Conservation (phyloP, 1,140 invertebrate species). For the Philaenus spumarius region DNA sequence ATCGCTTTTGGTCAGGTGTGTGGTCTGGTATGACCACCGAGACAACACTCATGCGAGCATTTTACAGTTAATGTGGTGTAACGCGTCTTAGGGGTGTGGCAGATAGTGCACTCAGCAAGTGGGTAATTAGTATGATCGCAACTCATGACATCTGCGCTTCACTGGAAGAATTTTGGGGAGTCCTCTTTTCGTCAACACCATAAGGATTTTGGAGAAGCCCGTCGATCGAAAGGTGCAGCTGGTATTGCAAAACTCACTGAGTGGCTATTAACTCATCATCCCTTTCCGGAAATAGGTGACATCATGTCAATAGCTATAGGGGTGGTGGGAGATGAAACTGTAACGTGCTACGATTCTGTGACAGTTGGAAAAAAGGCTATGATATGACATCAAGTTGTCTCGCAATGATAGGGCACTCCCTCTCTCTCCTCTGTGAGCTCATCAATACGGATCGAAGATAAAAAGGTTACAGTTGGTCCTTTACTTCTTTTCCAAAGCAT, state of each 20-base stretch:
- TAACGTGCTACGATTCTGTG: not conserved
- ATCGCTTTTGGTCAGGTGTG: no score
- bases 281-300: not conserved
- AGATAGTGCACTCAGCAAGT: no score
- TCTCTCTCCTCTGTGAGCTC: not conserved
- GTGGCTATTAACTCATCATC: not conserved
- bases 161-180: slow-evolving; percentile 25
- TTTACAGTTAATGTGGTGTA: no score
- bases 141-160: not conserved
- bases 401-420: not conserved
- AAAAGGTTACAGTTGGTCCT: no score
- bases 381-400: not conserved
- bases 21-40: no score
- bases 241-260: not conserved
- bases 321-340: not conserved
- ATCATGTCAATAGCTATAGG: not conserved
- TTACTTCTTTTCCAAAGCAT: no score
- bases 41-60: no score
- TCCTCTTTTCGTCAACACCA: not conserved
- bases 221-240: not conserved
- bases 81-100: no score
- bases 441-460: no score
- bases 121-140: no score
- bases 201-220: not conserved
- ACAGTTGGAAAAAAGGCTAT: not conserved